phyloP scores from a whole-genome alignment of 2,797 vertebrate genomes.

The Toxotes lorentzi region DNA sequence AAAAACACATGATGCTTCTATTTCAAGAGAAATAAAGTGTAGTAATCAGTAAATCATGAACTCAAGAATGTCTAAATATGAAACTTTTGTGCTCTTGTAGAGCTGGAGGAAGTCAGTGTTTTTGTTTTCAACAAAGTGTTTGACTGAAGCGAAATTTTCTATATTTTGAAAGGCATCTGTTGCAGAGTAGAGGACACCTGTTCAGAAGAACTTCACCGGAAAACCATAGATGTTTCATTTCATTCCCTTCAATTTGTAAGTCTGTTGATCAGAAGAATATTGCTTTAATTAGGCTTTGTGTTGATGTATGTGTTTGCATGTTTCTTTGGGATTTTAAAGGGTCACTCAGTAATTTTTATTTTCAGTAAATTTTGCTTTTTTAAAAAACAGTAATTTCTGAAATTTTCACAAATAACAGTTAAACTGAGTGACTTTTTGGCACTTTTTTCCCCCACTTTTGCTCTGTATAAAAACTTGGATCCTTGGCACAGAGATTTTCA shows the following conservation, averaged over 20 bases:
- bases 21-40: constrained; percentile 10
- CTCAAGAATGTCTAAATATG: neutral
- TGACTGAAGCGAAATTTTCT: neutral
- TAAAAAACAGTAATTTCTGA: neutral
- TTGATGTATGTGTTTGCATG: neutral
- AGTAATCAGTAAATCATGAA: neutral
- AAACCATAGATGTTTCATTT: neutral
- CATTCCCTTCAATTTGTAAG: neutral
- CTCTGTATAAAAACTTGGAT: constrained; percentile 23
- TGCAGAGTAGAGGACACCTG: neutral
- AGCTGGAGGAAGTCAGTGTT: neutral
- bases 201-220: neutral
- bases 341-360: neutral
- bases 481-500: constrained; percentile 27
- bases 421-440: constrained; percentile 26
- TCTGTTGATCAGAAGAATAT: neutral
- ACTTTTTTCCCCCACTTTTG: constrained; percentile 10
- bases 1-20: neutral
- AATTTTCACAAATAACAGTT: neutral
- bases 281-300: neutral
- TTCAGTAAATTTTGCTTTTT: neutral
- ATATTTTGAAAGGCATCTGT: neutral
- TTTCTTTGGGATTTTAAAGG: neutral
- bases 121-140: neutral
- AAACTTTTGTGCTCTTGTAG: neutral